phyloP scores from a whole-genome alignment of 2,797 vertebrate species.

The Bovichtus variegatus region DNA sequence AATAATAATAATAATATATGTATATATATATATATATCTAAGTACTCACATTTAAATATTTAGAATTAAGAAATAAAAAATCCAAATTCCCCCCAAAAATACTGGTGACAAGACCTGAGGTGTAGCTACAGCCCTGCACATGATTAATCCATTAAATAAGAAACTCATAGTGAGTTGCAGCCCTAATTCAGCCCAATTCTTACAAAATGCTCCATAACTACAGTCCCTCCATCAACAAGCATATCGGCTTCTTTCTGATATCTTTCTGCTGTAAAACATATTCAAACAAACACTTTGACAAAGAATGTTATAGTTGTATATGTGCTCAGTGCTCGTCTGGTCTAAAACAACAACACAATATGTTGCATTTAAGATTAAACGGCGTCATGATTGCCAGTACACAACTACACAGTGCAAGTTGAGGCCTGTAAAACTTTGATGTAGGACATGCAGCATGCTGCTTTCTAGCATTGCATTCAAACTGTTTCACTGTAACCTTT shows the following conservation, averaged over 20 bases:
- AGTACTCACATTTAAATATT: no score
- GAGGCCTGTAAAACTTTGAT: not conserved
- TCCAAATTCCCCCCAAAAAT: no score
- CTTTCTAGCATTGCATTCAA: not conserved
- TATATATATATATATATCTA: no score
- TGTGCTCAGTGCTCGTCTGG: not conserved
- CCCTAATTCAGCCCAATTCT: not conserved
- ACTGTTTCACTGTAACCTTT: conserved; percentile 14
- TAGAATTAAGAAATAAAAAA: no score
- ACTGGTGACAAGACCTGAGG: not conserved
- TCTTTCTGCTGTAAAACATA: not conserved
- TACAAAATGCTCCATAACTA: not conserved
- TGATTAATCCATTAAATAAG: not conserved
- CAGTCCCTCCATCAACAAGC: not conserved
- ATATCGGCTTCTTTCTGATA: not conserved
- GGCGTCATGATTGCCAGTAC: not conserved
- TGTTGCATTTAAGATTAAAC: not conserved
- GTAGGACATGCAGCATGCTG: not conserved
- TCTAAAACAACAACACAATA: not conserved
- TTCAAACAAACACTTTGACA: not conserved
- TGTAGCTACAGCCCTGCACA: not conserved
- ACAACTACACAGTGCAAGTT: not conserved
- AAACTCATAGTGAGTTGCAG: not conserved
- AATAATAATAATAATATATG: no score
- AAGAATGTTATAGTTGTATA: not conserved